Evolutionary conservation across 2,113 vertebrate genomes (phyloP).

Genomic region (Opisthocomus hoazin): DNA sequence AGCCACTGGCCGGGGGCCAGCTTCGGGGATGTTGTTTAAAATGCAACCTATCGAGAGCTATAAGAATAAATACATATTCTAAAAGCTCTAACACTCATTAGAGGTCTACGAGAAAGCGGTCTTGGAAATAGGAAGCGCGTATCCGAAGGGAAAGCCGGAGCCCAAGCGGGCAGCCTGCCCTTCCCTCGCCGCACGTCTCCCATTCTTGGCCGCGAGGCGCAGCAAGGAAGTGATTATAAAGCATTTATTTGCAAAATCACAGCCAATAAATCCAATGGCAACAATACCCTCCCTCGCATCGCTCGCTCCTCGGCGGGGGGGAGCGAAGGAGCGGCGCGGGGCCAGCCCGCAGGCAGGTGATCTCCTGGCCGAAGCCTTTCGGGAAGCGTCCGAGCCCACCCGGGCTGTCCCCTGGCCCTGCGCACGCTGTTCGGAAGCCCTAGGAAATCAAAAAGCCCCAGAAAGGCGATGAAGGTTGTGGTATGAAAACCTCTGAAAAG

Average conservation of each 20-base stretch:
- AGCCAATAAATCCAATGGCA: slow-evolving; percentile 29
- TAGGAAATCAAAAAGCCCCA: not conserved
- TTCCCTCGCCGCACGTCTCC: not conserved
- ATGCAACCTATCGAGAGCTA: not conserved
- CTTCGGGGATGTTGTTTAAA: not conserved
- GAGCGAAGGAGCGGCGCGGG: not conserved
- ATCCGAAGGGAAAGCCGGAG: not conserved
- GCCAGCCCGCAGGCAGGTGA: not conserved
- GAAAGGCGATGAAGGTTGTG: not conserved
- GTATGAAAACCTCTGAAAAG: not conserved
- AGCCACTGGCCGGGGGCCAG: not conserved
- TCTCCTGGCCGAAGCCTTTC: not conserved
- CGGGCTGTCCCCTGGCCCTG: not conserved
- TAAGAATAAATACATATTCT: not conserved
- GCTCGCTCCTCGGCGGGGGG: not conserved
- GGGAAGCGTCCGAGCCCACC: not conserved
- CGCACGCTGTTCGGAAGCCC: not conserved
- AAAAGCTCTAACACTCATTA: not conserved
- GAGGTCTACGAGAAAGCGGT: not conserved
- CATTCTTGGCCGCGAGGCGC: not conserved
- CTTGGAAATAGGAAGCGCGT: not conserved
- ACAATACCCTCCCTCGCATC: not conserved
- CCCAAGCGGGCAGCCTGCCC: not conserved
- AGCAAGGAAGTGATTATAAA: slow-evolving; percentile 47
- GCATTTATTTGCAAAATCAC: slow-evolving; percentile 47